Conservation (phyloP, 64 coral and sea anemone genomes). For the Stylophora pistillata region DNA sequence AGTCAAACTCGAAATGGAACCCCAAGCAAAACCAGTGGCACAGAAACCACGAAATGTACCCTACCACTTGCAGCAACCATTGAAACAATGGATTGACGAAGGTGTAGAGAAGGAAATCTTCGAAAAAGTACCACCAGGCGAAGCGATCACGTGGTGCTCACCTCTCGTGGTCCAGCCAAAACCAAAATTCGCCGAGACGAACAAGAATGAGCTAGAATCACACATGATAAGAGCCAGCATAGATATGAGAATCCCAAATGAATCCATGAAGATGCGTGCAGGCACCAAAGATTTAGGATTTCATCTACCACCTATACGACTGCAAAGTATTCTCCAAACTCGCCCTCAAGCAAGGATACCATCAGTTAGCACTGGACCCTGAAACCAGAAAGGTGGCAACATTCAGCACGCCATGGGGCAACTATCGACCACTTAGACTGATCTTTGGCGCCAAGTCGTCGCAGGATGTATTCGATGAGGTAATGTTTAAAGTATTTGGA, state of each 20-base stretch:
- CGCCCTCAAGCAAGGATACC: slow-evolving; percentile 37
- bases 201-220: too few relatives aligned
- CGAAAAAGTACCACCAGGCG: slow-evolving; percentile 52
- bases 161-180: slow-evolving; percentile 62
- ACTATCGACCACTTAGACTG: slow-evolving; percentile 10
- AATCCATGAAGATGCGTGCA: slow-evolving; percentile 51
- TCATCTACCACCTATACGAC: slow-evolving; percentile 10
- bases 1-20: slow-evolving; percentile 44
- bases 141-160: slow-evolving; percentile 70
- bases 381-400: slow-evolving; percentile 34
- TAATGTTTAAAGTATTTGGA: slow-evolving; percentile 31
- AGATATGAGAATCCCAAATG: slow-evolving; percentile 30
- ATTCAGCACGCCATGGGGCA: slow-evolving; percentile 17
- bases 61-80: slow-evolving; percentile 40
- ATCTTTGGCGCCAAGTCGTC: slow-evolving; percentile 9
- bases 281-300: slow-evolving; percentile 50
- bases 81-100: slow-evolving; percentile 53
- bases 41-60: slow-evolving; percentile 58
- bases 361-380: slow-evolving; percentile 28
- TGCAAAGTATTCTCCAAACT: slow-evolving; percentile 50
- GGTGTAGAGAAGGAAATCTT: slow-evolving; percentile 55
- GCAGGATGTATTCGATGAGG: too few relatives aligned
- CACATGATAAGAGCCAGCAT: slow-evolving; percentile 39
- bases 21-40: slow-evolving; percentile 42
- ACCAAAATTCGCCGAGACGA: too few relatives aligned